phyloP scores from a whole-genome alignment of 2,797 vertebrate genomes.

The Acanthurus leucopareius region DNA sequence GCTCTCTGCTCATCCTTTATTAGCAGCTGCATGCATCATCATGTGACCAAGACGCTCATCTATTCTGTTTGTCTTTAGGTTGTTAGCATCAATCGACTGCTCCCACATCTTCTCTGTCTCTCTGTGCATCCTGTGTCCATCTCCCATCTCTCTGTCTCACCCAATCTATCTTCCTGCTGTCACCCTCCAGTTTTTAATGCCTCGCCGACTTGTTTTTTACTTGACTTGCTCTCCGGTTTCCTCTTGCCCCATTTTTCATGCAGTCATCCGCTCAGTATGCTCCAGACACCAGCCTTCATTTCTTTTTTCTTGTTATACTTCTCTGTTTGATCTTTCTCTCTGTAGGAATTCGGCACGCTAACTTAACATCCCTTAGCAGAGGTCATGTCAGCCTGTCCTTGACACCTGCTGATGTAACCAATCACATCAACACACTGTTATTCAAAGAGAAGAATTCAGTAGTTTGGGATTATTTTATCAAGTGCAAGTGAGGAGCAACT shows the following conservation, averaged over 20 bases:
- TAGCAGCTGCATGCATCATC: conserved; percentile 4
- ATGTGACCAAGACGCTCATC: conserved; percentile 9
- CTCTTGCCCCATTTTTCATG: conserved; percentile 15
- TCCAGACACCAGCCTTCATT: conserved; percentile 9
- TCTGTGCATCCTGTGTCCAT: conserved; percentile 32
- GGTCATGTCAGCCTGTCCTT: conserved; percentile 15
- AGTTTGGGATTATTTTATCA: neutral
- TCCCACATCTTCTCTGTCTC: conserved; percentile 27
- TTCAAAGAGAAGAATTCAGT: conserved; percentile 22
- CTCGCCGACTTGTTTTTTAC: conserved; percentile 30
- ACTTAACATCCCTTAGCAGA: conserved; percentile 18
- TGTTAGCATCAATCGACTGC: conserved; percentile 42
- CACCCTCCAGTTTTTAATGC: conserved; percentile 39
- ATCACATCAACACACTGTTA: conserved; percentile 20
- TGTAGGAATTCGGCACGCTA: conserved; percentile 8
- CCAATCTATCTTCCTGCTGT: conserved; percentile 45
- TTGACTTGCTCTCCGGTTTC: conserved; percentile 40
- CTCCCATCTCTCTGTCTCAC: conserved; percentile 51
- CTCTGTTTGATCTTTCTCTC: conserved; percentile 19
- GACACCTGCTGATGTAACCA: conserved; percentile 21
- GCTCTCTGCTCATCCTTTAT: conserved; percentile 25
- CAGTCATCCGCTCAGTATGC: conserved; percentile 18
- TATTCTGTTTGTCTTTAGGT: conserved; percentile 13
- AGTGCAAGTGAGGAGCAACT: neutral
- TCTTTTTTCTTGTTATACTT: conserved; percentile 1